Conservation (phyloP, 2,113 vertebrate species). For the Gorsachius goisagi region DNA sequence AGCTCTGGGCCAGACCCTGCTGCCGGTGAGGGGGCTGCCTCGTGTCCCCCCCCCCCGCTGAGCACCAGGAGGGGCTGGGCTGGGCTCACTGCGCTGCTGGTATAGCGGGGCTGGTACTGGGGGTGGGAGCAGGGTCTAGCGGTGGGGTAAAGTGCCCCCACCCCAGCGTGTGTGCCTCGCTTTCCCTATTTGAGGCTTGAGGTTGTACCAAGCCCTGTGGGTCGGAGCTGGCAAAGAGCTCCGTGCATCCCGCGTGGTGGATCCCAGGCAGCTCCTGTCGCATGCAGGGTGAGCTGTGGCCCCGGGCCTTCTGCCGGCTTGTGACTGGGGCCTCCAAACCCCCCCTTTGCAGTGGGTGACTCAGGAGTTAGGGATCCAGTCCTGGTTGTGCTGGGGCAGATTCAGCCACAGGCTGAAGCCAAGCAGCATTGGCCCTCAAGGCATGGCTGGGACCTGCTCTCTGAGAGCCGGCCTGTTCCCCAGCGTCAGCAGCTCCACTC, state of each 20-base stretch:
- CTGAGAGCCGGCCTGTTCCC: not conserved
- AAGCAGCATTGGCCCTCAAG: not conserved
- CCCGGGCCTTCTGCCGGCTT: not conserved
- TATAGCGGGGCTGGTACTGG: not conserved
- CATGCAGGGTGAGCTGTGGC: not conserved
- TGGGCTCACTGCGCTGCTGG: accelerated
- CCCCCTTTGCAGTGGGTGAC: not conserved
- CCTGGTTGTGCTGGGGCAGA: not conserved
- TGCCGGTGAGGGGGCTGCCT: not conserved
- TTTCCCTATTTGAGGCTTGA: not conserved
- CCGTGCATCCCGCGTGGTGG: not conserved
- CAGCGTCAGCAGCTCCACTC: constrained; percentile 4
- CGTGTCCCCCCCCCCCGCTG: accelerated
- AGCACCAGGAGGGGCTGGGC: not conserved
- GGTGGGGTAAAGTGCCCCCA: not conserved
- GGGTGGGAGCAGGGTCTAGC: not conserved
- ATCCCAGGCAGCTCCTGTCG: not conserved
- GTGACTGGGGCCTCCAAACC: not conserved
- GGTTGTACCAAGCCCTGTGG: accelerated
- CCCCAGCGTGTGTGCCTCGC: not conserved
- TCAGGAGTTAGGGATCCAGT: not conserved
- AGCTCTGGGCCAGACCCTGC: not conserved
- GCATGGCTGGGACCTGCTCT: not conserved
- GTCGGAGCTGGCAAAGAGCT: not conserved
- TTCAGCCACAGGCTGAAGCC: not conserved